Conservation (phyloP, 2,888 invertebrate genomes). For the Drosophila melanosoma region DNA sequence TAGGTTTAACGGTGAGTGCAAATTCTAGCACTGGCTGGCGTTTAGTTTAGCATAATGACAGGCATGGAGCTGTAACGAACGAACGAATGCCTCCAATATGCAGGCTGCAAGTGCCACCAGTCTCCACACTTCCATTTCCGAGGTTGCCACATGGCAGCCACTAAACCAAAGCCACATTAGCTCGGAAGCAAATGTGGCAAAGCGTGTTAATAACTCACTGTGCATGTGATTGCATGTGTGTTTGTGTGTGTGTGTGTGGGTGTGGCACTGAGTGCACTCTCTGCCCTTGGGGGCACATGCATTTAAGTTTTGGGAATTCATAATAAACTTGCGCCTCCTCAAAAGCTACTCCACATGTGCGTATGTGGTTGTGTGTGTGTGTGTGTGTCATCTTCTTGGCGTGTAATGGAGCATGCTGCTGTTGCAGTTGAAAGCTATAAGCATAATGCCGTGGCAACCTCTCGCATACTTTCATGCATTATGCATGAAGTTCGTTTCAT, state of each 20-base stretch:
- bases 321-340: conserved; percentile 59
- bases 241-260: conserved; percentile 23
- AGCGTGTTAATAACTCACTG: conserved; percentile 81
- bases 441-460: conserved; percentile 43
- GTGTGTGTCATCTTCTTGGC: conserved; percentile 56
- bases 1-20: conserved; percentile 61
- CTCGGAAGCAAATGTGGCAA: conserved; percentile 79
- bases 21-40: conserved; percentile 78
- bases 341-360: conserved; percentile 21
- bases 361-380: conserved; percentile 30
- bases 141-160: conserved; percentile 65
- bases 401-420: conserved; percentile 73
- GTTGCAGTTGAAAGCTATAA: conserved; percentile 47
- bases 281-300: conserved; percentile 61
- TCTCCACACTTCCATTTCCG: conserved; percentile 1
- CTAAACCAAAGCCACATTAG: conserved; percentile 79
- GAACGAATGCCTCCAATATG: conserved; percentile 50
- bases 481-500: conserved; percentile 77
- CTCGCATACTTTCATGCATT: conserved; percentile 70
- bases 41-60: conserved; percentile 82
- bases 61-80: conserved; percentile 53
- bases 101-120: conserved; percentile 16
- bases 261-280: conserved; percentile 57
- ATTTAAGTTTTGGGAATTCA: conserved; percentile 80
- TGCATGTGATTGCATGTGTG: conserved; percentile 27